These are phyloP conservation scores for Dermatemys mawii DNA, from an alignment of 2,113 vertebrate genomes.

Conservation along the genomic window DNA sequence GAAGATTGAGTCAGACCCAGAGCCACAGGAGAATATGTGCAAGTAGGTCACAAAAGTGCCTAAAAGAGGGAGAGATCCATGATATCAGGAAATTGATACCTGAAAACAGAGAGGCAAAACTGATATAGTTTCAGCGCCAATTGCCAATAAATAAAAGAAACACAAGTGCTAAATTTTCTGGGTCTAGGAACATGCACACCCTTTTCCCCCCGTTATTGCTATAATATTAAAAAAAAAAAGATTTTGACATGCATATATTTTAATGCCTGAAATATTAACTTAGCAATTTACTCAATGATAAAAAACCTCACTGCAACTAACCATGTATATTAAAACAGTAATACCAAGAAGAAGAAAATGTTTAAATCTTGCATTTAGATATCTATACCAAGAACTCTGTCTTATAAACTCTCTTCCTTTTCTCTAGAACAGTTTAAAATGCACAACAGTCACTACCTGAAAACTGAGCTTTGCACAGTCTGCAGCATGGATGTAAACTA, in stretches of 20 bases:
- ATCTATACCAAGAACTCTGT: background rate
- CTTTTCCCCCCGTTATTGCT: no score
- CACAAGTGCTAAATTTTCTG: background rate
- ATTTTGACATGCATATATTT: background rate
- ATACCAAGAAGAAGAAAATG: background rate
- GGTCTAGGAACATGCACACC: background rate
- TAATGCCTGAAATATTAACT: background rate
- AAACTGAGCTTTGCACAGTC: background rate
- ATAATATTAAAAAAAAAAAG: no score
- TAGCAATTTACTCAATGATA: background rate
- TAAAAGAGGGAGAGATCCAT: background rate
- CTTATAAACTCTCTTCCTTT: background rate
- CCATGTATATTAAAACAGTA: background rate
- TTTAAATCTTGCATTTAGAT: background rate
- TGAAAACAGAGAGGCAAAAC: background rate
- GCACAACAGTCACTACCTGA: background rate
- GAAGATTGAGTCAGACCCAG: background rate
- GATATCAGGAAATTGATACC: background rate
- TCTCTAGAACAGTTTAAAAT: background rate
- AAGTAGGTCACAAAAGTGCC: background rate
- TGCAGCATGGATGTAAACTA: background rate
- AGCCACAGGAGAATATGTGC: background rate
- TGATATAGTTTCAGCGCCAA: background rate
- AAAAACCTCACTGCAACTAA: background rate
- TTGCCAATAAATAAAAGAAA: background rate